These are phyloP conservation scores for Leptinotarsa haldemani DNA, from an alignment of 2,888 invertebrate species.

Conservation along the genomic window DNA sequence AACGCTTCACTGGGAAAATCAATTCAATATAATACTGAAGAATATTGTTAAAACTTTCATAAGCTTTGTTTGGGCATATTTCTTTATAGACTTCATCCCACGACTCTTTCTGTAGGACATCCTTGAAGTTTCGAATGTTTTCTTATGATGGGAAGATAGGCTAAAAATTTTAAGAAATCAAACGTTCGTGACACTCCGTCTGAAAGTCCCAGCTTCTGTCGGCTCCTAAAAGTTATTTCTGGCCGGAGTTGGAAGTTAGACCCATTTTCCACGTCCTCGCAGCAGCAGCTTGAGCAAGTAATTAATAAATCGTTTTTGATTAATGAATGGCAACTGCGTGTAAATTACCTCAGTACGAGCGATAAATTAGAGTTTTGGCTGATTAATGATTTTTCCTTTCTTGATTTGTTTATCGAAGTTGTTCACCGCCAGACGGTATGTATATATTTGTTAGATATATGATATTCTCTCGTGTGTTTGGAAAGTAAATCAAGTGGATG, in stretches of 20 bases:
- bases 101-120: too few species aligned
- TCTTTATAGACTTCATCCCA: too few species aligned
- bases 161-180: neutral
- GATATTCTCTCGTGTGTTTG: constrained; percentile 25
- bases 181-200: neutral
- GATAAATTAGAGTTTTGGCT: constrained; percentile 39
- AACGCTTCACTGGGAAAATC: too few species aligned
- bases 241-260: constrained; percentile 12
- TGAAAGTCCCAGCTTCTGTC: constrained; percentile 1
- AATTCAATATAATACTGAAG: too few species aligned
- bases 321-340: constrained; percentile 42
- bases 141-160: neutral
- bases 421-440: constrained; percentile 13
- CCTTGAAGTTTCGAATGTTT: too few species aligned
- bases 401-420: constrained; percentile 29
- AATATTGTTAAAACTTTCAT: too few species aligned
- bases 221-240: neutral
- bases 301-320: constrained; percentile 46
- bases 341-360: constrained; percentile 42
- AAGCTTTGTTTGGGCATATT: too few species aligned
- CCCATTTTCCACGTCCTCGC: constrained; percentile 10
- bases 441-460: constrained; percentile 22
- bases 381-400: constrained; percentile 37
- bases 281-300: constrained; percentile 22
- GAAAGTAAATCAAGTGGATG: constrained; percentile 25